Conservation (phyloP, 2,888 invertebrate species). For the Tipula confusa region DNA sequence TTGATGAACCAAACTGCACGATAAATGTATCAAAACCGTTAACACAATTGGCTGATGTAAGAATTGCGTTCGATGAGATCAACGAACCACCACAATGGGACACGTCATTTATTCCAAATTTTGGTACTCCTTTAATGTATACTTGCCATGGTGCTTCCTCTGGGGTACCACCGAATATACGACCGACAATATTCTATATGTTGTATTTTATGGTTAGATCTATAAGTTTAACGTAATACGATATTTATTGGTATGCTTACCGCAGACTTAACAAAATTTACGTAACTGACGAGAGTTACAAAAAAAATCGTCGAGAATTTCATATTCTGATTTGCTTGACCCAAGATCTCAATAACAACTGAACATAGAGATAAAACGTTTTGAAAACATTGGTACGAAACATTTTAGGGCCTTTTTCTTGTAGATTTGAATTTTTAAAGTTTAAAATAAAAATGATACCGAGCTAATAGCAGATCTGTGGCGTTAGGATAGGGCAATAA, state of each 20-base stretch:
- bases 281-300: neutral
- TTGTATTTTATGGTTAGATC: too few relatives aligned
- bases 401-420: too few relatives aligned
- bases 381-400: neutral
- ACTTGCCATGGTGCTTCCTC: neutral
- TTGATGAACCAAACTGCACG: neutral
- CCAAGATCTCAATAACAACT: neutral
- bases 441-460: too few relatives aligned
- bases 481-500: too few relatives aligned
- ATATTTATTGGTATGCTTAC: neutral
- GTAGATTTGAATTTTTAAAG: too few relatives aligned
- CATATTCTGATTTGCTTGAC: neutral
- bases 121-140: neutral
- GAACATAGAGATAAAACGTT: neutral
- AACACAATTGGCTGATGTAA: neutral
- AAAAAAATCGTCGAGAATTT: neutral
- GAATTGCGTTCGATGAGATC: neutral
- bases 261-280: neutral
- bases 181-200: neutral
- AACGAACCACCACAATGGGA: neutral
- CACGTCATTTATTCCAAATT: neutral
- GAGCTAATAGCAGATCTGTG: too few relatives aligned
- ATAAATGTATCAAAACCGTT: neutral
- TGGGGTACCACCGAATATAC: neutral
- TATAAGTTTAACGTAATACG: neutral